These are phyloP conservation scores for Megalonaias nervosa DNA, from an alignment of 1,140 invertebrate genomes.

Conservation along the genomic window DNA sequence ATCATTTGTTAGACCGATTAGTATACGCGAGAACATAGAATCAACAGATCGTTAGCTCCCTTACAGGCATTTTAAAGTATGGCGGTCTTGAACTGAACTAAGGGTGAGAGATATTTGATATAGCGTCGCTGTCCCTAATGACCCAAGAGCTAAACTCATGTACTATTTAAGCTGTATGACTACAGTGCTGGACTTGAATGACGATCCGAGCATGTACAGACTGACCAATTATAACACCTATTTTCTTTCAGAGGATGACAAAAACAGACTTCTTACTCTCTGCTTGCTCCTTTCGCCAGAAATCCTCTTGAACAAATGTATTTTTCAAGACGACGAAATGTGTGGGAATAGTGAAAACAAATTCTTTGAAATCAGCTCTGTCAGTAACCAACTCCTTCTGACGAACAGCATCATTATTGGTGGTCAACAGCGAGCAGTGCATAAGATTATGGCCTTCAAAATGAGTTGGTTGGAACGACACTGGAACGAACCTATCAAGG, in stretches of 20 bases:
- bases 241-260: constrained; percentile 23
- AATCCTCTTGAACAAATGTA: constrained; percentile 38
- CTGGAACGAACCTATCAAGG: constrained; percentile 11
- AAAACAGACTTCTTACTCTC: constrained; percentile 26
- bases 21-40: too few relatives aligned
- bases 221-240: constrained; percentile 28
- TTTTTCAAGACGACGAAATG: constrained; percentile 8
- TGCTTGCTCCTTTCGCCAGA: constrained; percentile 42
- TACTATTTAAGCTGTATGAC: constrained; percentile 49
- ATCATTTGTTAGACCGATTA: too few relatives aligned
- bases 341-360: constrained; percentile 11
- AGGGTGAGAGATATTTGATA: constrained; percentile 35
- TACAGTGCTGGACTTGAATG: constrained; percentile 40
- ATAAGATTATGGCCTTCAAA: constrained; percentile 18
- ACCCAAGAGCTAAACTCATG: constrained; percentile 45
- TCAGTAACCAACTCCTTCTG: constrained; percentile 2
- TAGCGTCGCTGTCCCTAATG: constrained; percentile 34
- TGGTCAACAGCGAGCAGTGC: constrained; percentile 9
- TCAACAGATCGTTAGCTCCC: too few relatives aligned
- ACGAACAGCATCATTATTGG: constrained; percentile 10
- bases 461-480: not conserved
- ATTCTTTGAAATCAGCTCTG: constrained; percentile 18
- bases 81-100: constrained; percentile 34
- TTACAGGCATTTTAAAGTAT: not conserved
- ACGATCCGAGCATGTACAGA: constrained; percentile 24